A percentile compares a stretch with the other conserved stretches of the same genome.
Evolutionary conservation across 2,113 vertebrate genomes (phyloP).

Genomic region (Lepisosteus osseus): DNA sequence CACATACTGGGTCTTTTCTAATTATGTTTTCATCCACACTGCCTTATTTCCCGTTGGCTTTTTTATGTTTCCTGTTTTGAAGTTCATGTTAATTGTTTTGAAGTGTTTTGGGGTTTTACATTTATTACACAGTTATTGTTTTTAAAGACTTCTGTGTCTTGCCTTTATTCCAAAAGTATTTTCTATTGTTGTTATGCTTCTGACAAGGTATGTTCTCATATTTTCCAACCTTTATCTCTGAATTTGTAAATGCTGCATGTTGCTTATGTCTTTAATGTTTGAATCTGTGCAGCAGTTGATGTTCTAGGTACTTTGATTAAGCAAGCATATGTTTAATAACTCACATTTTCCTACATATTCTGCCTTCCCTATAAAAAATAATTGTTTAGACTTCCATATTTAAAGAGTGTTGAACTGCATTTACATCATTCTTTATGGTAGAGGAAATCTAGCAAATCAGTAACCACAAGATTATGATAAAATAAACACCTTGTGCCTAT

Average conservation of each 20-base stretch:
- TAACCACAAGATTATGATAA: slow-evolving; percentile 4
- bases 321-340: slow-evolving; percentile 22
- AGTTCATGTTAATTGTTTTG: slow-evolving; percentile 33
- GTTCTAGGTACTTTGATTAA: slow-evolving; percentile 14
- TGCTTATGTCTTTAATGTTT: slow-evolving; percentile 11
- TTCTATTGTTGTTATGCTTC: background rate
- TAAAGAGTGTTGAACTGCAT: background rate
- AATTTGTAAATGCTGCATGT: slow-evolving; percentile 6
- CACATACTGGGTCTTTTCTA: too few relatives aligned
- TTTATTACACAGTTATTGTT: slow-evolving; percentile 14
- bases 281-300: slow-evolving; percentile 11
- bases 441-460: background rate
- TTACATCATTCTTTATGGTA: slow-evolving; percentile 2
- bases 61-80: slow-evolving; percentile 58
- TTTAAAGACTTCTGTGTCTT: too few relatives aligned
- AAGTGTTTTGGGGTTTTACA: slow-evolving; percentile 22
- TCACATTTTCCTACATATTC: background rate
- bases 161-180: too few relatives aligned
- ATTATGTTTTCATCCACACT: too few relatives aligned
- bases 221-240: background rate
- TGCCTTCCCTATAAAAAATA: slow-evolving; percentile 10
- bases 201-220: background rate
- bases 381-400: slow-evolving; percentile 8
- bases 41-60: slow-evolving; percentile 40
- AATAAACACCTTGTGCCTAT: background rate